phyloP scores from a whole-genome alignment of 2,888 invertebrate species.

The Drosophila flavopinicola region DNA sequence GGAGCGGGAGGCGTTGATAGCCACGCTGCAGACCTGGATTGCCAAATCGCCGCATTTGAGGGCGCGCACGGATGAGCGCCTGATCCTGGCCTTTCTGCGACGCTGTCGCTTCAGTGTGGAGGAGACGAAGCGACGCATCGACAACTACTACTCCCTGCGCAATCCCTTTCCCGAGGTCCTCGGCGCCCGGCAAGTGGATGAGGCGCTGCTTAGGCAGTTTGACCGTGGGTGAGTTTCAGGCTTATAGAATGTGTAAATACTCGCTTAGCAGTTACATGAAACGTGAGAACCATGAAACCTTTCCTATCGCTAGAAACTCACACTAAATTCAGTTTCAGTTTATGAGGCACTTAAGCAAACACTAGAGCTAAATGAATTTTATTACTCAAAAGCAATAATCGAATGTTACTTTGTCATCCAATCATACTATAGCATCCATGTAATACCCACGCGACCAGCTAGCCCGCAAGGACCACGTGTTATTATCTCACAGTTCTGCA shows the following conservation, averaged over 20 bases:
- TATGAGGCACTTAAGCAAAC: no score
- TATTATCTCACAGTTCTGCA: conserved; percentile 73
- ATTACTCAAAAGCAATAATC: no score
- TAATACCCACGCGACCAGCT: conserved; percentile 64
- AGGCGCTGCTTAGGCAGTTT: conserved; percentile 59
- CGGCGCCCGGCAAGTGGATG: conserved; percentile 59
- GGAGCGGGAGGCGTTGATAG: conserved; percentile 42
- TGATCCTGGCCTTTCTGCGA: conserved; percentile 72
- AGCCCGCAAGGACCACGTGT: conserved; percentile 61
- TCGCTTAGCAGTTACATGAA: no score
- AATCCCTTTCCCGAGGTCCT: conserved; percentile 74
- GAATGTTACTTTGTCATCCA: no score
- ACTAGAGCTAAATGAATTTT: no score
- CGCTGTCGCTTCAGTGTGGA: conserved; percentile 72
- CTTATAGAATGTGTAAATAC: no score
- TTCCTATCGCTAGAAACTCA: no score
- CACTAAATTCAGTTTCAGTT: no score
- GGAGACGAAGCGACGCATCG: conserved; percentile 73
- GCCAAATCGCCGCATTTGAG: conserved; percentile 66
- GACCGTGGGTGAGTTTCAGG: conserved; percentile 64
- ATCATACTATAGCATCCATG: conserved; percentile 73
- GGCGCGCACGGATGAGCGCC: conserved; percentile 59
- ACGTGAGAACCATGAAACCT: no score
- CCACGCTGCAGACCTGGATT: conserved; percentile 66
- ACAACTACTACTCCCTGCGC: conserved; percentile 72